Percentiles rank a stretch among this genome's conserved stretches.
Evolutionary conservation across 2,113 vertebrate genomes (phyloP).

Genomic region (Macquaria ambigua): DNA sequence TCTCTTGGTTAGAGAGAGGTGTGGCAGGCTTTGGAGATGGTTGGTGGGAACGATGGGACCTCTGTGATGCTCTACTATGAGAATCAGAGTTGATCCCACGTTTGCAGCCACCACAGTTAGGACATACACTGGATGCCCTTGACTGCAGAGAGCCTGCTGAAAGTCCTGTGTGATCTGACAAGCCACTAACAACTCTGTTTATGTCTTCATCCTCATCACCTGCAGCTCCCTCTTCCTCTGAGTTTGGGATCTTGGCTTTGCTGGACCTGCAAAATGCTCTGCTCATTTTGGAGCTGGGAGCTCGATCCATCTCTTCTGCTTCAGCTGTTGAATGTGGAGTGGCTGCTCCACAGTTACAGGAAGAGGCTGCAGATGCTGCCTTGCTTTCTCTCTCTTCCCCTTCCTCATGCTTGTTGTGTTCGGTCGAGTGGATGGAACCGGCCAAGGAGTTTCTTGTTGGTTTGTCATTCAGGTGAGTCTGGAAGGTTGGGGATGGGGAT

Average conservation of each 20-base stretch:
- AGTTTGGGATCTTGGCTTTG: slow-evolving; percentile 6
- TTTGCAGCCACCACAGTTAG: slow-evolving; percentile 75
- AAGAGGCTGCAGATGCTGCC: slow-evolving; percentile 50
- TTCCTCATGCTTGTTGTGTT: slow-evolving; percentile 29
- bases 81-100: background rate
- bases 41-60: slow-evolving; percentile 23
- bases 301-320: slow-evolving; percentile 32
- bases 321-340: slow-evolving; percentile 26
- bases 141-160: slow-evolving; percentile 59
- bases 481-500: slow-evolving; percentile 19
- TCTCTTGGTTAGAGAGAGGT: slow-evolving; percentile 16
- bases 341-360: slow-evolving; percentile 52
- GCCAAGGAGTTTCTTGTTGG: background rate
- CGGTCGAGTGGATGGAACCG: background rate
- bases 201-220: slow-evolving; percentile 49
- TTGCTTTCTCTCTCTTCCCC: slow-evolving; percentile 27
- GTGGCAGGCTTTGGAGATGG: slow-evolving; percentile 21
- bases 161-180: slow-evolving; percentile 56
- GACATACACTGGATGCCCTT: slow-evolving; percentile 61
- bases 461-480: background rate
- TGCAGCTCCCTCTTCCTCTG: slow-evolving; percentile 39
- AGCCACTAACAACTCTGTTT: slow-evolving; percentile 58
- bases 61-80: slow-evolving; percentile 52
- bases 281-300: slow-evolving; percentile 51
- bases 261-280: slow-evolving; percentile 48